Base-by-base conservation (phyloP, 2,888 invertebrate genomes). In the Drosophila mercatorum region DNA sequence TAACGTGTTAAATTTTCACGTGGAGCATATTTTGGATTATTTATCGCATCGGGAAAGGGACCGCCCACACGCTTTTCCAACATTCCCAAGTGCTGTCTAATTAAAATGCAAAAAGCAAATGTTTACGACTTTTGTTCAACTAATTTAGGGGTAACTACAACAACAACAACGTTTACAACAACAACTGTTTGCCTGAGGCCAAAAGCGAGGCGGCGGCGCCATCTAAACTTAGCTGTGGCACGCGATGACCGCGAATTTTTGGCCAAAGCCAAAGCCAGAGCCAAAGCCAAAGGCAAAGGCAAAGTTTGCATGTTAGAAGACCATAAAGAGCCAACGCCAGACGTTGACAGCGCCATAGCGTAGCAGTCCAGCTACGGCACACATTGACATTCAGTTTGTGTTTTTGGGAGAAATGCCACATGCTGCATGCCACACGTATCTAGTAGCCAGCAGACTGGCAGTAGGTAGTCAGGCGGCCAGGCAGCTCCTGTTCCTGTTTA, bases 241-340 rank as follows among this genome's bases (percentile, higher is more conserved):
- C 88, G 88, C 85, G 88, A 84, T 84, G 85, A 72, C 82, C 80
- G 82, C 85, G 82, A 87, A 84, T 75, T 74, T 77, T 34, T 26
- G 46, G 56, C 47, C 59, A 57, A 43, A 62, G 75, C 68, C 63
- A 68, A 70, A 60, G 75, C 63, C 61, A 28, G 3, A 28, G 56
- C 47, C 59, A 67, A 71, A n/a, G 56, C 47, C 59, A 57, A 43
- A 62, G 75, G 66, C 63, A 68, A 70, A 69, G 71, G 61, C 75
- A 75, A 66, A 72, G 75, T 75, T 84, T 74, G 88, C 84, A 82
- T 85, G 88, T 77, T 72, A 80, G 85, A 80, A 71, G 74, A 57
- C 80, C 71, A 85, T 85, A 80, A 84, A 87, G 68, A 68, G 57
- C 38, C 38, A 71, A 62, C 57, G 53, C 31, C 52, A 38, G 22